Base-by-base conservation (phyloP, 2,797 vertebrate species). In the Mastacembelus armatus region DNA sequence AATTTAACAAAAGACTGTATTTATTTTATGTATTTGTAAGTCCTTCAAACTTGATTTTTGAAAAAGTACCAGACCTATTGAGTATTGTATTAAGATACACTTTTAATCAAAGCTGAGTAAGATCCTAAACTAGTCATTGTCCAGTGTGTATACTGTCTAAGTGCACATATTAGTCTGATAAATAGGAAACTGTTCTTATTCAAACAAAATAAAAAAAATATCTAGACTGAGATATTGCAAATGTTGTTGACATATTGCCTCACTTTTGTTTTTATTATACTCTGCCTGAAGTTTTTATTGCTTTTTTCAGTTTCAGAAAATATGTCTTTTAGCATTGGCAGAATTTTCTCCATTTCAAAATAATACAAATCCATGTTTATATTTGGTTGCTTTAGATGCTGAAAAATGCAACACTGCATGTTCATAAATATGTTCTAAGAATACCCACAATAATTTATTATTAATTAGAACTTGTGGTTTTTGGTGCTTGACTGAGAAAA, bases 401-500 rank as follows among this genome's bases (percentile, higher is more conserved):
- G 14, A 19, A 54, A 18, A 52, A 10, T 24, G 2, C n/a, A n/a
- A n/a, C n/a, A n/a, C n/a, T n/a, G n/a, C n/a, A 36, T 18, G 11
- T 33, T 15, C 35, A 9, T 29, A 8, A 29, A 29, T 29, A 26
- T 18, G 36, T 9, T 39, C 36, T 10, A 18, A 32, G 11, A 8
- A 7, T n/a, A n/a, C 11, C 6, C 8, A 19, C 14, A 24, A 29
- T 33, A 30, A 10, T 30, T 30, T 35, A 14, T 33, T 12, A 15
- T 43, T 51, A 16, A 36, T 7, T 36, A 18, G 35, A 18, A 33
- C 12, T 42, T 30, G 30, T 63, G 26, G 43, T 73, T 51, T 26
- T 33, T 43, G 18, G 8, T 22, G 5, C 18, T 62, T 48, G 12
- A 60, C 24, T 49, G 22, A 43, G 15, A 60, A 49, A n/a, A 68